These are phyloP conservation scores for Microctonus aethiopoides DNA, from an alignment of 2,888 invertebrate species.

Conservation along the genomic window DNA sequence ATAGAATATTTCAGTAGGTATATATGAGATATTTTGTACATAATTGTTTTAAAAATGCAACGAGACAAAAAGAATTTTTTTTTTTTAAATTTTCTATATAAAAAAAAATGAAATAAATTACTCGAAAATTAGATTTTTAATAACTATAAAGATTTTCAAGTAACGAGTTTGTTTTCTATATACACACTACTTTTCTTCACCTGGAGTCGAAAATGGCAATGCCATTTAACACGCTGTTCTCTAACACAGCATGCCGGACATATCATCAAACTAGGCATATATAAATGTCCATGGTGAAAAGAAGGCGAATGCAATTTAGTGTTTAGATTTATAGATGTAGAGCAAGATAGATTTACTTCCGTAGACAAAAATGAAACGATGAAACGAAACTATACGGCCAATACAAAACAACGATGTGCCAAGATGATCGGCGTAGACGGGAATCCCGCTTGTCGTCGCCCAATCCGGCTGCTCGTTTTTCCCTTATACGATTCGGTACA, in stretches of 20 bases:
- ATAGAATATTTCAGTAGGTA: too few relatives aligned
- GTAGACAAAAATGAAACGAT: conserved; percentile 11
- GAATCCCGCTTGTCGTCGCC: conserved; percentile 59
- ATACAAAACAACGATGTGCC: conserved; percentile 2
- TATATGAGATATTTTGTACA: too few relatives aligned
- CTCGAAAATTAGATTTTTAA: background rate
- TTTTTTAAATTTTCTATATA: too few relatives aligned
- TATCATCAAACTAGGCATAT: background rate
- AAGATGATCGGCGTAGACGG: conserved; percentile 45
- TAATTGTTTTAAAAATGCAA: too few relatives aligned
- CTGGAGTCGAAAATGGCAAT: background rate
- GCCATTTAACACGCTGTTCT: background rate
- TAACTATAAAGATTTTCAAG: background rate
- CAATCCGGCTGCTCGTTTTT: conserved; percentile 58
- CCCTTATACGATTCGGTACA: conserved; percentile 60
- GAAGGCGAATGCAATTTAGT: background rate
- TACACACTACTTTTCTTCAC: background rate
- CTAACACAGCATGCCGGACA: background rate
- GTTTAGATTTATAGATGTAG: background rate
- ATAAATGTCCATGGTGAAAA: background rate
- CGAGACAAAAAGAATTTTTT: too few relatives aligned
- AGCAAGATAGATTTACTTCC: conserved; percentile 12
- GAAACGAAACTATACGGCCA: conserved; percentile 11
- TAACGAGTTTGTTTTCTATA: background rate
- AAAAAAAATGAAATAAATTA: too few relatives aligned